Evolutionary conservation across 2,797 vertebrate genomes (phyloP).

Genomic region (Sebastes cheni): DNA sequence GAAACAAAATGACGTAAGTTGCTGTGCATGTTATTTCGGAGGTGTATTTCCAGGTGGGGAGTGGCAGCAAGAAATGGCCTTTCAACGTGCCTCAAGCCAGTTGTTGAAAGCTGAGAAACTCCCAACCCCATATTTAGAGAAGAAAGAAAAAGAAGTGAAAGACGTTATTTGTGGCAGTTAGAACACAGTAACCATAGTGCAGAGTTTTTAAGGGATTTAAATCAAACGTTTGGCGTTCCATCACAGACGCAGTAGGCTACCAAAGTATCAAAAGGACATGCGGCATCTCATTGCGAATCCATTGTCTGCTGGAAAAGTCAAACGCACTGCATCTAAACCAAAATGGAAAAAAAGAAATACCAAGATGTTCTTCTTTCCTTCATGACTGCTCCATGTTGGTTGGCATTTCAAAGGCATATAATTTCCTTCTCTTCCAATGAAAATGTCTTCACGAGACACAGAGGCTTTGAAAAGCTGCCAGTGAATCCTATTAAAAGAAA

Average conservation of each 20-base stretch:
- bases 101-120: slow-evolving; percentile 59
- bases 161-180: slow-evolving; percentile 27
- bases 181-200: slow-evolving; percentile 11
- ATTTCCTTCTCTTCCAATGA: slow-evolving; percentile 52
- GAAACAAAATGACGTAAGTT: slow-evolving; percentile 18
- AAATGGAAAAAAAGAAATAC: slow-evolving; percentile 40
- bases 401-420: slow-evolving; percentile 68
- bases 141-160: slow-evolving; percentile 42
- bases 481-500: slow-evolving; percentile 70
- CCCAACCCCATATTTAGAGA: slow-evolving; percentile 58
- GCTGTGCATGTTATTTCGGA: slow-evolving; percentile 22
- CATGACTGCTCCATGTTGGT: slow-evolving; percentile 46
- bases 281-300: slow-evolving; percentile 18
- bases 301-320: slow-evolving; percentile 16
- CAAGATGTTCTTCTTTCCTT: slow-evolving; percentile 24
- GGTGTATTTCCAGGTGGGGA: slow-evolving; percentile 45
- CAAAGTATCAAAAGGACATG: neutral
- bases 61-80: slow-evolving; percentile 40
- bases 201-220: slow-evolving; percentile 24
- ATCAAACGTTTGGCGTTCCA: slow-evolving; percentile 4
- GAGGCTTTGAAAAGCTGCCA: slow-evolving; percentile 65
- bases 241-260: neutral
- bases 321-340: neutral
- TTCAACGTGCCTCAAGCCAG: slow-evolving; percentile 45
- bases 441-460: slow-evolving; percentile 51